These are phyloP conservation scores for Antitype chi DNA, from an alignment of 2,888 invertebrate genomes.

Conservation along the genomic window DNA sequence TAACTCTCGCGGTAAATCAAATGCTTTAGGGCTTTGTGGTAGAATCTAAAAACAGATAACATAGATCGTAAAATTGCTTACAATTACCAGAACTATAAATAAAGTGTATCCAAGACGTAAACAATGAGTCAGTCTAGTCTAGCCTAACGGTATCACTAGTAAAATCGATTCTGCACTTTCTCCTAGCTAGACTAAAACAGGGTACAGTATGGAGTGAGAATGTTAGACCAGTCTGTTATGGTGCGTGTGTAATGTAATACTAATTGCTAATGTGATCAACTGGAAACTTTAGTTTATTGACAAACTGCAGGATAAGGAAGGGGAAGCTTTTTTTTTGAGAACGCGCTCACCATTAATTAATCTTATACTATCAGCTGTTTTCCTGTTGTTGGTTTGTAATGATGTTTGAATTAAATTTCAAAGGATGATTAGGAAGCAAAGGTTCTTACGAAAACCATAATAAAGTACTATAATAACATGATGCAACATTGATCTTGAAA, in stretches of 20 bases:
- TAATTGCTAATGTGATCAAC: constrained; percentile 48
- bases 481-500: not conserved
- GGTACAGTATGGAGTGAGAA: constrained; percentile 67
- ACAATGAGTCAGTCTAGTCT: constrained; percentile 73
- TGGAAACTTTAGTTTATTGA: constrained; percentile 27
- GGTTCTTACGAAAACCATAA: not conserved
- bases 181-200: constrained; percentile 71
- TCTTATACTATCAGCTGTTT: constrained; percentile 8
- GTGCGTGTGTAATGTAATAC: constrained; percentile 56
- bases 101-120: constrained; percentile 64
- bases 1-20: constrained; percentile 47
- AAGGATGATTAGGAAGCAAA: not conserved
- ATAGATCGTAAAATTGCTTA: constrained; percentile 54
- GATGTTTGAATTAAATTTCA: not conserved
- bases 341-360: not conserved
- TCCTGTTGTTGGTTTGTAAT: not conserved
- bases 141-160: constrained; percentile 62
- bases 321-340: constrained; percentile 3
- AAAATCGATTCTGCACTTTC: constrained; percentile 77
- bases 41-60: constrained; percentile 59
- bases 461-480: not conserved
- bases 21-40: constrained; percentile 49
- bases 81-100: constrained; percentile 66
- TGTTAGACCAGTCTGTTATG: constrained; percentile 60
- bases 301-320: constrained; percentile 12